Percentiles rank a stretch among this genome's conserved stretches.
phyloP scores from a whole-genome alignment of 2,797 vertebrate genomes.

The Rhynchotus rufescens region DNA sequence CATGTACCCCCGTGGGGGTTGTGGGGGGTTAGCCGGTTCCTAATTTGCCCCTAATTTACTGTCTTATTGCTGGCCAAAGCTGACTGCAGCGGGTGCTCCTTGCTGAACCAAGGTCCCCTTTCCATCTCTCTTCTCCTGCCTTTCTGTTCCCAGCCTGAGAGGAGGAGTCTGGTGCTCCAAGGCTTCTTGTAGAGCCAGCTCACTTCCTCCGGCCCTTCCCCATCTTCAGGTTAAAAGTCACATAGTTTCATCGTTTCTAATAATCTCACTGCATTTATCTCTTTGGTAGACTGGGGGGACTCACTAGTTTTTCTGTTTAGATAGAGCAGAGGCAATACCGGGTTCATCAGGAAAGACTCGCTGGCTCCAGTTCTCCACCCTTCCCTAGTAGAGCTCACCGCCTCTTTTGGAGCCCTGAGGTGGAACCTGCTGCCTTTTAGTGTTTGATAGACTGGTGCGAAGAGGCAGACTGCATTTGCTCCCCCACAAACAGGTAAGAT shows the following conservation, averaged over 20 bases:
- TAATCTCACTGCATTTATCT: fast-evolving
- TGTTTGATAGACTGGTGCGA: not conserved
- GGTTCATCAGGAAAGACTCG: not conserved
- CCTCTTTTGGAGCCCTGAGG: fast-evolving
- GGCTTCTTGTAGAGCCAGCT: not conserved
- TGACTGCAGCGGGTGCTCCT: not conserved
- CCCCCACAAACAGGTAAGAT: too few relatives aligned
- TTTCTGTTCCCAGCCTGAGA: not conserved
- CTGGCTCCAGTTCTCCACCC: not conserved
- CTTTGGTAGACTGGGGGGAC: not conserved
- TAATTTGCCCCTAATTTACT: not conserved
- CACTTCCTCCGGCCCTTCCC: not conserved
- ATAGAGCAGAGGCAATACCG: fast-evolving
- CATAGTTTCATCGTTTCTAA: not conserved
- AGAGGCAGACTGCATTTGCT: not conserved
- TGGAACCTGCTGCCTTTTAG: not conserved
- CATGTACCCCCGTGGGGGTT: fast-evolving
- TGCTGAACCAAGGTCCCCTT: not conserved
- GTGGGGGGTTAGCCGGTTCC: not conserved
- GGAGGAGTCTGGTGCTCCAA: not conserved
- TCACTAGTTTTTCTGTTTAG: not conserved
- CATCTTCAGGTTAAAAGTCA: fast-evolving
- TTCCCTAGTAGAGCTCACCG: too few relatives aligned
- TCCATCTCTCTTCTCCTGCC: not conserved
- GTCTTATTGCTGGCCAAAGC: not conserved